phyloP scores from a whole-genome alignment of 2,888 invertebrate genomes.

The Linnaemya vulpina region DNA sequence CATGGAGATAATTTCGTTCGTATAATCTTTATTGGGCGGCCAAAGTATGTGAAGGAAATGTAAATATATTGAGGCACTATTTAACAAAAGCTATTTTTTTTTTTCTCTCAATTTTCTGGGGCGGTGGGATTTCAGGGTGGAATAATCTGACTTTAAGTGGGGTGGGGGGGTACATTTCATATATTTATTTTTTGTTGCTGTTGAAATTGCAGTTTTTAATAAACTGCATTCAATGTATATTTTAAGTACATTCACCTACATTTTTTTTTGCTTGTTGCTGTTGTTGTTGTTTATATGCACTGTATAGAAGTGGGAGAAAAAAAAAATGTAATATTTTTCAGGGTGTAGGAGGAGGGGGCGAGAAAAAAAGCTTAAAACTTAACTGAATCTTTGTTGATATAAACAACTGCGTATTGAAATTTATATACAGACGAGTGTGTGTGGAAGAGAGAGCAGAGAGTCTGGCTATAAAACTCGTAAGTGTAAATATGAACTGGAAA shows the following conservation, averaged over 20 bases:
- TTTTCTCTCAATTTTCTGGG: not conserved
- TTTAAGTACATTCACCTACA: constrained; percentile 72
- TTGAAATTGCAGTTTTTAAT: constrained; percentile 62
- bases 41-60: constrained; percentile 5
- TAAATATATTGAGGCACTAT: constrained; percentile 49
- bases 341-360: not conserved
- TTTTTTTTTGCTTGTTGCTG: no score
- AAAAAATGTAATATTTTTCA: not conserved
- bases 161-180: constrained; percentile 37
- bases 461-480: constrained; percentile 35
- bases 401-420: constrained; percentile 41
- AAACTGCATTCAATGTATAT: constrained; percentile 68
- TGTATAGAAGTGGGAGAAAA: not conserved
- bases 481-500: constrained; percentile 27
- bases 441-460: not conserved
- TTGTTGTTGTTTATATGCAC: constrained; percentile 5
- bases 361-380: constrained; percentile 39
- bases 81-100: constrained; percentile 55
- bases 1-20: constrained; percentile 7
- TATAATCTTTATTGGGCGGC: constrained; percentile 22
- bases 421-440: not conserved
- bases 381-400: constrained; percentile 54
- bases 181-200: constrained; percentile 8
- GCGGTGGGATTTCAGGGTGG: no score
- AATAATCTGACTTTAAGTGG: constrained; percentile 5